These are phyloP conservation scores for Chaenogobius annularis DNA, from an alignment of 2,113 vertebrate genomes.

Conservation along the genomic window DNA sequence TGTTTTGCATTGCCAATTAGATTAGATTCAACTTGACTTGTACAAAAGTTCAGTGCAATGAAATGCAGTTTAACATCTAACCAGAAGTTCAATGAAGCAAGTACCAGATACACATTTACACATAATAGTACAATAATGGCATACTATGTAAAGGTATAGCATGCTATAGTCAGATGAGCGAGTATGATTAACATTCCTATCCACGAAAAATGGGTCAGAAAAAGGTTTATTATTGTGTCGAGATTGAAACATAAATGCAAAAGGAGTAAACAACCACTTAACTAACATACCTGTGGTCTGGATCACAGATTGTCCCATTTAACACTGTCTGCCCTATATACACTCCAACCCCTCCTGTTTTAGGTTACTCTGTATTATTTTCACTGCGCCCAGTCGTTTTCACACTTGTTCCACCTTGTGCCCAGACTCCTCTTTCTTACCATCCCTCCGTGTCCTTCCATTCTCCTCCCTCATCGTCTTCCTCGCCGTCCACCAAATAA, in stretches of 20 bases:
- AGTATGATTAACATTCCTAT: neutral
- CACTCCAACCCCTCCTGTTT: slow-evolving; percentile 14
- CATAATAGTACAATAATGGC: too few relatives aligned
- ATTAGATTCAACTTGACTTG: too few relatives aligned
- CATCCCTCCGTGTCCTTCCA: slow-evolving; percentile 28
- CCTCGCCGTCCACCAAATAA: slow-evolving; percentile 24
- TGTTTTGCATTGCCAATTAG: neutral
- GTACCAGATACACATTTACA: neutral
- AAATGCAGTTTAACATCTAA: too few relatives aligned
- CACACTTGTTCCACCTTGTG: slow-evolving; percentile 54
- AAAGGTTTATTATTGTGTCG: neutral
- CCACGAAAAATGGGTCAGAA: neutral
- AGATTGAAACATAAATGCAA: neutral
- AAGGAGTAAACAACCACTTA: neutral
- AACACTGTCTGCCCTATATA: slow-evolving; percentile 3
- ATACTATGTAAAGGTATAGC: neutral
- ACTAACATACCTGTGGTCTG: neutral
- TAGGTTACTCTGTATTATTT: slow-evolving; percentile 30
- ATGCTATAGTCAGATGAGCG: too few relatives aligned
- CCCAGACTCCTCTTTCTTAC: slow-evolving; percentile 50
- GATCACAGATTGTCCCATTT: neutral
- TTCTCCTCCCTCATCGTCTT: slow-evolving; percentile 13
- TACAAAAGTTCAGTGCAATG: too few relatives aligned
- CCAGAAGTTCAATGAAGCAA: too few relatives aligned
- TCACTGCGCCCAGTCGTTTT: slow-evolving; percentile 33